These are phyloP conservation scores for Nesogale talazaci DNA, from an alignment of 2,113 vertebrate species.

Conservation along the genomic window DNA sequence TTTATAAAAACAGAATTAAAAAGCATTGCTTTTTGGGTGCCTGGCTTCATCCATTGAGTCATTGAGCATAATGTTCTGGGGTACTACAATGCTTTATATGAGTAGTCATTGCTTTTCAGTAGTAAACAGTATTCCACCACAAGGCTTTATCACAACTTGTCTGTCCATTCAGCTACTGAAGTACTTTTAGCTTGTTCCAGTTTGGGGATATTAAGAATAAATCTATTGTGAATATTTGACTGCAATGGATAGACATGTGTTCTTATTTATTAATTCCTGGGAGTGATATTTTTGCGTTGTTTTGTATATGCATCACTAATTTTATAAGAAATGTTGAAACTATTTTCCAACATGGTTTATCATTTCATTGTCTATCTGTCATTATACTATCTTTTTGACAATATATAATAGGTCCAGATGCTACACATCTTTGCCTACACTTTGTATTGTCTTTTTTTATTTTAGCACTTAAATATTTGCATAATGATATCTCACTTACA, in stretches of 20 bases:
- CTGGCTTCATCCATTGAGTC: background rate
- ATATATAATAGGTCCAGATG: background rate
- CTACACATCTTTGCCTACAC: background rate
- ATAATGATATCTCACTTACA: background rate
- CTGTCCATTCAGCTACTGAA: background rate
- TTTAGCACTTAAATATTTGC: background rate
- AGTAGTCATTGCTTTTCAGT: background rate
- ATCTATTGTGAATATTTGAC: background rate
- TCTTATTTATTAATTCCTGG: background rate
- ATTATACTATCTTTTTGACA: background rate
- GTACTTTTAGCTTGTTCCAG: background rate
- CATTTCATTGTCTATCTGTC: background rate
- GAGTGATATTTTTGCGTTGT: background rate
- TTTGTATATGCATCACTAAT: background rate
- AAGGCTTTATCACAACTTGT: background rate
- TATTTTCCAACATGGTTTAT: background rate
- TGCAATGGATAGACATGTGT: background rate
- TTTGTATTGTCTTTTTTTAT: background rate
- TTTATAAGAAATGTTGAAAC: background rate
- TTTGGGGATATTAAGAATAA: conserved; percentile 4
- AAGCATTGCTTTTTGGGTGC: background rate
- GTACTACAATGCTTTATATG: background rate
- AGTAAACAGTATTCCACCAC: background rate
- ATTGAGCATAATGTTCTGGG: background rate
- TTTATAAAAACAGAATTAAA: background rate